Conservation (phyloP, 2,888 invertebrate genomes). For the Rambutsinella grinnellia region DNA sequence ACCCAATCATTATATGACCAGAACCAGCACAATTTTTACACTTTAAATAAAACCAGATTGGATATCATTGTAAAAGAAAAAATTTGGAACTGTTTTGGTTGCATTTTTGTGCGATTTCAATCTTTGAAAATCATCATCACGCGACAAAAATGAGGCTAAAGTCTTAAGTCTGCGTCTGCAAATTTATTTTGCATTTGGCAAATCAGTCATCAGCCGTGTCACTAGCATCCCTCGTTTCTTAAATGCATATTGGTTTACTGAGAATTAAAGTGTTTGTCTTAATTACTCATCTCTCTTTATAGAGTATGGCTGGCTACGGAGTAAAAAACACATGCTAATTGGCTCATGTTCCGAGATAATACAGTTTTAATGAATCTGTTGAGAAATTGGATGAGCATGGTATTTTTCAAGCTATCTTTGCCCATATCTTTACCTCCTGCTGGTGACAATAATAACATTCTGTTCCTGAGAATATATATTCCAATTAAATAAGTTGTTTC, state of each 20-base stretch:
- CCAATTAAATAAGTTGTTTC: neutral
- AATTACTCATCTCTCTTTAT: neutral
- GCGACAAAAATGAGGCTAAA: neutral
- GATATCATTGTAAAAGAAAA: too few relatives aligned
- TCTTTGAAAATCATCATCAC: neutral
- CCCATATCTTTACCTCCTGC: too few relatives aligned
- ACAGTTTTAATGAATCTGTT: slow-evolving; percentile 53
- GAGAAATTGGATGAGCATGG: slow-evolving; percentile 47
- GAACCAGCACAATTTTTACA: too few relatives aligned
- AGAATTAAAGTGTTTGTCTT: neutral
- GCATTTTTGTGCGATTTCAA: neutral
- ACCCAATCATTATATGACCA: too few relatives aligned
- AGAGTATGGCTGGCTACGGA: neutral
- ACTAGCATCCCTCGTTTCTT: slow-evolving; percentile 1
- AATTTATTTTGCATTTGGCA: slow-evolving; percentile 40
- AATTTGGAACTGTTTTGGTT: neutral
- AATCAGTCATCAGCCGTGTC: slow-evolving; percentile 27
- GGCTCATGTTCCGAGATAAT: slow-evolving; percentile 48
- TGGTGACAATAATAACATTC: neutral
- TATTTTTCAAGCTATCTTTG: too few relatives aligned
- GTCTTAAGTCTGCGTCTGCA: slow-evolving; percentile 6
- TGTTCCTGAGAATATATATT: neutral
- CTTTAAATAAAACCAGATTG: too few relatives aligned
- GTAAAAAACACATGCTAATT: slow-evolving; percentile 35
- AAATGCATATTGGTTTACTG: slow-evolving; percentile 7